A percentile compares a stretch with the other conserved stretches of the same genome.
Evolutionary conservation across 2,797 vertebrate genomes (phyloP).

Genomic region (Myiotriccus ornatus): DNA sequence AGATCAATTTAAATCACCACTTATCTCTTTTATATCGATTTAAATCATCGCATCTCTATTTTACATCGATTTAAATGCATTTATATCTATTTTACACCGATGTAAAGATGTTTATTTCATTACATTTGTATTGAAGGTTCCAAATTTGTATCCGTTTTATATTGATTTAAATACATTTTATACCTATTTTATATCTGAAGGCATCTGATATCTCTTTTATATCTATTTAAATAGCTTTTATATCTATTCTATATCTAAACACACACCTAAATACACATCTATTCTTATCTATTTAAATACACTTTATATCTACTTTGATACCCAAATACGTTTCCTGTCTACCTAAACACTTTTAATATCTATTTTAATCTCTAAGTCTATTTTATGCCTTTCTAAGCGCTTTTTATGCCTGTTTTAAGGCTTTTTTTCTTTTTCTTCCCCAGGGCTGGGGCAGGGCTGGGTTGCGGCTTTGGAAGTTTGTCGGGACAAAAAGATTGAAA

Average conservation of each 20-base stretch:
- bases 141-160: neutral
- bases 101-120: neutral
- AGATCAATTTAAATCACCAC: neutral
- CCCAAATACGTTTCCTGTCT: neutral
- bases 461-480: neutral
- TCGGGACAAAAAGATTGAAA: fast-evolving
- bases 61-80: neutral
- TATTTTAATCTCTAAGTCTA: neutral
- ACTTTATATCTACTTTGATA: neutral
- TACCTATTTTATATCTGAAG: neutral
- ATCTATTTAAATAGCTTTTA: neutral
- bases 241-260: neutral
- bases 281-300: neutral
- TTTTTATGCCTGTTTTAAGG: neutral
- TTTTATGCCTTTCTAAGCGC: neutral
- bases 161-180: neutral
- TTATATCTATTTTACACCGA: neutral
- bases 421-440: neutral
- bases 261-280: neutral
- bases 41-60: neutral
- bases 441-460: neutral
- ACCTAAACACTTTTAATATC: neutral
- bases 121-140: neutral
- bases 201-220: neutral
- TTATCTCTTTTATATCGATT: neutral